Base-by-base conservation (phyloP, 2,113 vertebrate genomes). In the Grammomys dolichurus region DNA sequence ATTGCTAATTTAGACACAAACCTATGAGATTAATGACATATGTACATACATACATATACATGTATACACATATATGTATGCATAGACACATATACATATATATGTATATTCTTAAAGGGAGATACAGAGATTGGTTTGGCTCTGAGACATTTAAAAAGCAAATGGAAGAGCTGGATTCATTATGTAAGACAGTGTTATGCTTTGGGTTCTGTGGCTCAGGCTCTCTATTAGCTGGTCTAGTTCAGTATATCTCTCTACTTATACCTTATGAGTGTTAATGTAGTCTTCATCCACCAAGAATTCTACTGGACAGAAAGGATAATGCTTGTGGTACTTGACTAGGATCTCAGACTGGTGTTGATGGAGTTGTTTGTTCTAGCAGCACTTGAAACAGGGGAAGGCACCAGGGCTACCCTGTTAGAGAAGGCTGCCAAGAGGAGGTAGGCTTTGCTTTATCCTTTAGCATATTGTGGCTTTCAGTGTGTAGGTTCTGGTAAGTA, bases 401-500 rank as follows among this genome's bases (percentile, higher is more conserved):
- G 54, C 40, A 73, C 5, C 7, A 0, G 20, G 33, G 17, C 51
- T 92, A 11, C 78, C 69, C 26, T 88, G 28, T 70, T 26, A 28
- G 63, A 36, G 63, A 90, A 72, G 88, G 4, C 46, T 22, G 89
- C 19, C 26, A 33, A n/a, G 67, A 86, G 76, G 70, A 84, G 43
- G 7, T 82, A 16, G 46, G 56, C 26, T 70, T 93, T 72, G 43
- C 5, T 0, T 77, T 80, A 65, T 33, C 24, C 22, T 77, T 67
- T 73, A 70, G 72, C 11, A 76, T 26, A 7, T 11, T 84, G 17
- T 72, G 28, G 43, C 43, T n/a, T 72, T 96, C 72, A 65, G 20
- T 88, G 17, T 95, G 87, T 12, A 78, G 13, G 13, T 93, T 95
- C 40, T 90, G 26, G 5, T 90, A 80, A 70, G 31, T 88, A 81